phyloP scores from a whole-genome alignment of 2,797 vertebrate species.

The Acropternis orthonyx region DNA sequence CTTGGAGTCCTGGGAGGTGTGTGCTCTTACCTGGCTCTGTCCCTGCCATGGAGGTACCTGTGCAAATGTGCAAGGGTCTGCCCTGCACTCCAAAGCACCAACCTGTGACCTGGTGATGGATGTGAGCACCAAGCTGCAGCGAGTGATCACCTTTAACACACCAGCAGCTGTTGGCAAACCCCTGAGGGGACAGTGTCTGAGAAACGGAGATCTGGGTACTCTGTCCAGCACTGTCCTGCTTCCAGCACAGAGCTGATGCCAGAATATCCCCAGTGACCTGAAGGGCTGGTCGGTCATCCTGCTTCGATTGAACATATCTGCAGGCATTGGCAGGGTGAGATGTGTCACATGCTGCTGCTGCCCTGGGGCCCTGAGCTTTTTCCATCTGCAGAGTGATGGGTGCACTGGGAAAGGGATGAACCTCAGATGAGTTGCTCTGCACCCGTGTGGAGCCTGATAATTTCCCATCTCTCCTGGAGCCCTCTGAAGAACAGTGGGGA shows the following conservation, averaged over 20 bases:
- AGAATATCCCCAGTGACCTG: neutral
- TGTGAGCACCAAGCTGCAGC: neutral
- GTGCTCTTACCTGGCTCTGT: accelerated
- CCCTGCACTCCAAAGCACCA: too few relatives aligned
- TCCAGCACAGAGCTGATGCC: neutral
- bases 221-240: neutral
- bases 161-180: neutral
- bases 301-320: neutral
- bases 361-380: neutral
- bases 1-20: neutral
- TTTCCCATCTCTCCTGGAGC: neutral
- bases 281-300: accelerated
- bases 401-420: neutral
- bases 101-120: neutral
- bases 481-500: neutral
- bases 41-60: neutral
- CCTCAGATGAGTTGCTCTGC: neutral
- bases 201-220: neutral
- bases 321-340: neutral
- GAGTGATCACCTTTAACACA: neutral
- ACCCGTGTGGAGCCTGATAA: accelerated
- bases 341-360: neutral
- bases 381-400: neutral
- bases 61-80: neutral
- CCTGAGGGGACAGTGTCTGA: neutral